Base-by-base conservation (phyloP, 2,113 vertebrate species). In the Thamnophis sirtalis region DNA sequence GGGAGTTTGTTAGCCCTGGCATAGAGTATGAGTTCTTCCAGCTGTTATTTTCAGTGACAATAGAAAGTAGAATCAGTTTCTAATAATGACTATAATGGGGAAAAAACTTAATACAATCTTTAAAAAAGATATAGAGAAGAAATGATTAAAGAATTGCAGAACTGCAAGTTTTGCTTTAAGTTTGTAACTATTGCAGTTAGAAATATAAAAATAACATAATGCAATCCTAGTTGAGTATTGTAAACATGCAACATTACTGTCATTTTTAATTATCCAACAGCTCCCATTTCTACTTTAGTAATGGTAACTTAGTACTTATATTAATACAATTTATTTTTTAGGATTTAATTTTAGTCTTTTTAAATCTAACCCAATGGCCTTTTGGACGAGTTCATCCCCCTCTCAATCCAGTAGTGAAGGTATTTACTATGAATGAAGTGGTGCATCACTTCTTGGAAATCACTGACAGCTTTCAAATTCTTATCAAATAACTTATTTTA, bases 331-430 rank as follows among this genome's bases (percentile, higher is more conserved):
- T 98, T 98, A 97, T 98, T 98, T 98, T 98, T 97, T 98, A 99
- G 99, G 99, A 95, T 98, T 99, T 99, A 98, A 99, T 98, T 99
- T 99, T 99, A 99, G 97, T 97, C 99, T 99, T 98, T 99, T 99
- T 99, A 99, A 99, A 98, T 98, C 99, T 99, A 99, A 99, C 97
- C 99, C 99, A 97, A 98, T 98, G 98, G 98, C 98, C 95, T 99
- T 99, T 99, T 99, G 99, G 99, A 99, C 98, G 97, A 98, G 97
- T 97, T 96, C 98, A 95, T 96, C 98, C 96, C 96, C 98, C 97
- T 98, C 97, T 97, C 98, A 98, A 96, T 98, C 98, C 97, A 98
- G 98, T 96, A 97, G 97, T 96, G 95, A 98, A 99, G 99, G 99
- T 99, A 99, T 98, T 99, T 98, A 97, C 96, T 97, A 96, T 98